phyloP scores from a whole-genome alignment of 2,797 vertebrate genomes.

The Acipenser transmontanus region DNA sequence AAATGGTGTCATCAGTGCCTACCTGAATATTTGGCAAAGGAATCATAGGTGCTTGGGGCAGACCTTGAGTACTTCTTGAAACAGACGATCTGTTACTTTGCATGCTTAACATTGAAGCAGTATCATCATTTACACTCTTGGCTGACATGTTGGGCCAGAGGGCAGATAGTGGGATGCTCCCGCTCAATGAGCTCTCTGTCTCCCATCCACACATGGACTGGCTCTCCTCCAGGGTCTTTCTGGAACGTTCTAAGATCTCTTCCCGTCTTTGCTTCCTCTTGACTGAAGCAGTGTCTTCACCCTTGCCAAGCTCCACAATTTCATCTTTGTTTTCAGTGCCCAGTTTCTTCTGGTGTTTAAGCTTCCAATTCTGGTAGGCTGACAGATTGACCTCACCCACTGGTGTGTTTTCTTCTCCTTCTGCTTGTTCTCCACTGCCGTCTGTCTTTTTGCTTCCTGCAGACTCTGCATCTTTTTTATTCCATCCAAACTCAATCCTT shows the following conservation, averaged over 20 bases:
- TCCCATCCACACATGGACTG: conserved; percentile 83
- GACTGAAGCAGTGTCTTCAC: conserved; percentile 59
- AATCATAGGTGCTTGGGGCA: conserved; percentile 38
- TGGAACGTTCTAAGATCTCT: conserved; percentile 80
- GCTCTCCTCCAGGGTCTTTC: conserved; percentile 83
- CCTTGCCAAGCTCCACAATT: conserved; percentile 72
- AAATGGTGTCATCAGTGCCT: conserved; percentile 75
- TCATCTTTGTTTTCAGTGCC: conserved; percentile 77
- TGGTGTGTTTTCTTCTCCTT: conserved; percentile 26
- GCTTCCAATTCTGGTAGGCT: conserved; percentile 91
- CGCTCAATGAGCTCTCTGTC: conserved; percentile 58
- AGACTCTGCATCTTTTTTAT: conserved; percentile 76
- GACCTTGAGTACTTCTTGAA: conserved; percentile 44
- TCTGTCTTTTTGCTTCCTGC: conserved; percentile 48
- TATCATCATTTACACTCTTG: conserved; percentile 58
- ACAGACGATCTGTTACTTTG: conserved; percentile 63
- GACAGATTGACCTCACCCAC: conserved; percentile 71
- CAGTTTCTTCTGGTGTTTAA: conserved; percentile 75
- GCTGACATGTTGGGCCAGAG: conserved; percentile 69
- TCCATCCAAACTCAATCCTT: conserved; percentile 92
- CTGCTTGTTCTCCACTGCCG: conserved; percentile 29
- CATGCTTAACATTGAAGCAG: conserved; percentile 67
- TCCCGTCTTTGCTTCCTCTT: conserved; percentile 77
- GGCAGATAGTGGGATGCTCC: conserved; percentile 74
- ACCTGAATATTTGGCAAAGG: conserved; percentile 57